These are phyloP conservation scores for Copsychus sechellarum DNA, from an alignment of 2,113 vertebrate genomes.

Conservation along the genomic window DNA sequence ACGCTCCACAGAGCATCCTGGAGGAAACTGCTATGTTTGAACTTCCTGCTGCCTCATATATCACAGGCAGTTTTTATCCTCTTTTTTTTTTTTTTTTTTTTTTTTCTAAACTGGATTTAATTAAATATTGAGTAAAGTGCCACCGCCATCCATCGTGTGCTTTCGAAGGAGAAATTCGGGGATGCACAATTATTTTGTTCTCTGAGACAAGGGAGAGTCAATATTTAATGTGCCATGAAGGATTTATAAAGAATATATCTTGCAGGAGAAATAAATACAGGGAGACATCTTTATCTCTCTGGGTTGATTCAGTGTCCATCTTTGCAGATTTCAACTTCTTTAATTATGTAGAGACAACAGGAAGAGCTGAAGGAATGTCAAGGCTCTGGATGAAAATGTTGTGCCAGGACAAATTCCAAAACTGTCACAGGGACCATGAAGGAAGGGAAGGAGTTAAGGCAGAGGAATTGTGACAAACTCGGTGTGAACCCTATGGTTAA, in stretches of 20 bases:
- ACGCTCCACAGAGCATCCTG: neutral
- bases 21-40: neutral
- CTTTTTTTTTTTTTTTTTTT: neutral
- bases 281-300: slow-evolving; percentile 36
- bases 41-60: neutral
- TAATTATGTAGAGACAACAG: slow-evolving; percentile 23
- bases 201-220: slow-evolving; percentile 31
- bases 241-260: slow-evolving; percentile 52
- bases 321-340: neutral
- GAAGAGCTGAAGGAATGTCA: neutral
- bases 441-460: neutral
- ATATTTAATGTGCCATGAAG: slow-evolving; percentile 63
- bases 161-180: neutral
- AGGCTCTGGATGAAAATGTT: neutral
- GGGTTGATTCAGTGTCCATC: slow-evolving; percentile 6
- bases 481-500: fast-evolving
- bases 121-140: slow-evolving; percentile 52
- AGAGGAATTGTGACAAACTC: fast-evolving
- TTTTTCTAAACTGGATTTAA: neutral
- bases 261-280: slow-evolving; percentile 20
- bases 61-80: neutral
- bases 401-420: neutral
- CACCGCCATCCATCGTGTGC: slow-evolving; percentile 3
- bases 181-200: slow-evolving; percentile 40
- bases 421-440: fast-evolving